A percentile compares a stretch with the other conserved stretches of the same genome.
These are phyloP conservation scores for Anas bernieri DNA, from an alignment of 2,797 vertebrate genomes.

Conservation along the genomic window DNA sequence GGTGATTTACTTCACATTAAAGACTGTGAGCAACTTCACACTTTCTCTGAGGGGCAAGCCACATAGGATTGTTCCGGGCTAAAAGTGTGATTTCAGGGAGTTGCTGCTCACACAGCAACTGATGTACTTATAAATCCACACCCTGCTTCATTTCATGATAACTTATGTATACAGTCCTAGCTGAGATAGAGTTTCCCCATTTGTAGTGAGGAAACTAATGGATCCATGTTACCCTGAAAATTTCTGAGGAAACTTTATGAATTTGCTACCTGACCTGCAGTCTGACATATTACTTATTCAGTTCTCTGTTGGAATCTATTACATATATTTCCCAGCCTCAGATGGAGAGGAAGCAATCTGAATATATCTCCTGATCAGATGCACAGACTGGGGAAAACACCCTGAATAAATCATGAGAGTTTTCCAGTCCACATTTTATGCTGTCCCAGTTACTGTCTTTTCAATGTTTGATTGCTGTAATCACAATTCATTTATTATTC, in stretches of 20 bases:
- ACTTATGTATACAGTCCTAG: background rate
- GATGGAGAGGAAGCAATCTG: constrained; percentile 1
- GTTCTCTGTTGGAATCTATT: background rate
- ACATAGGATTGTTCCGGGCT: background rate
- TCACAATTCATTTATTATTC: constrained; percentile 2
- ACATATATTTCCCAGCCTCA: constrained; percentile 20
- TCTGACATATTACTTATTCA: background rate
- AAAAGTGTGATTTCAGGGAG: background rate
- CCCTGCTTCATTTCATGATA: background rate
- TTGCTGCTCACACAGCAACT: background rate
- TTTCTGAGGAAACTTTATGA: background rate
- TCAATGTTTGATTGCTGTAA: background rate
- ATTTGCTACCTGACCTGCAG: background rate
- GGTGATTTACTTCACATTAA: background rate
- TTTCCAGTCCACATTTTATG: constrained; percentile 7
- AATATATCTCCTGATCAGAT: constrained; percentile 33
- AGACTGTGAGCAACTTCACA: background rate
- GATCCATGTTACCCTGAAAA: background rate
- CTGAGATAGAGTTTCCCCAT: background rate
- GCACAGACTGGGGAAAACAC: background rate
- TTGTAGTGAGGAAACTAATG: background rate
- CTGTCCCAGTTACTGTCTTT: background rate
- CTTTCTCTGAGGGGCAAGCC: background rate
- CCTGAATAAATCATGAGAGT: constrained; percentile 28
- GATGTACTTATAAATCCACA: background rate